These are phyloP conservation scores for Carpatolechia fugitivella DNA, from an alignment of 2,888 invertebrate species.

Conservation along the genomic window DNA sequence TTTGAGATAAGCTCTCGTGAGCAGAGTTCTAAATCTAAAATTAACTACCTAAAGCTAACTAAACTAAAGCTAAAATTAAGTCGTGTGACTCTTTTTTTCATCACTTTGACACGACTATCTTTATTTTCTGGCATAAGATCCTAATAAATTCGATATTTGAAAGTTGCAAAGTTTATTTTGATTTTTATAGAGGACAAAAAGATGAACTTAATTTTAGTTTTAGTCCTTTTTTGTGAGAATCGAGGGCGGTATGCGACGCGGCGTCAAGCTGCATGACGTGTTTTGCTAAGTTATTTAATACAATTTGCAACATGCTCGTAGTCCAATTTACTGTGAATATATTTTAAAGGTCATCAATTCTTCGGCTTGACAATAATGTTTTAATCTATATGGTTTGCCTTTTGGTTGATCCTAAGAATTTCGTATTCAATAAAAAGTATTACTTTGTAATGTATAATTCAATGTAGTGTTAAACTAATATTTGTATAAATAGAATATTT, in stretches of 20 bases:
- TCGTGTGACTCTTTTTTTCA: no score
- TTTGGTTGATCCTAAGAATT: slow-evolving; percentile 31
- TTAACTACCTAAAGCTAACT: no score
- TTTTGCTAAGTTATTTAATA: not conserved
- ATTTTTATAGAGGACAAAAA: no score
- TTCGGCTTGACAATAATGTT: slow-evolving; percentile 48
- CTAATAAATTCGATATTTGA: no score
- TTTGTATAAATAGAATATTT: slow-evolving; percentile 41
- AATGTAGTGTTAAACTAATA: slow-evolving; percentile 22
- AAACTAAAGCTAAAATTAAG: no score
- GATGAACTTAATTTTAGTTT: no score
- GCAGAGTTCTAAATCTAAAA: not conserved
- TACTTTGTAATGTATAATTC: slow-evolving; percentile 43
- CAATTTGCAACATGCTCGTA: slow-evolving; percentile 22
- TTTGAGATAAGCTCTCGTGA: not conserved
- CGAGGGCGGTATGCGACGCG: not conserved
- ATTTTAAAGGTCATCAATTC: slow-evolving; percentile 13
- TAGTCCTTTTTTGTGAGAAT: no score
- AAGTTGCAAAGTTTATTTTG: no score
- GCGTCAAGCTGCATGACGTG: not conserved
- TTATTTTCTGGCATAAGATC: no score
- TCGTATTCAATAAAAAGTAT: slow-evolving; percentile 69
- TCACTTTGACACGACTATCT: no score
- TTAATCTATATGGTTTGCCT: slow-evolving; percentile 31
- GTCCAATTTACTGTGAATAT: slow-evolving; percentile 14